A percentile compares a stretch with the other conserved stretches of the same genome.
Evolutionary conservation across 1,140 invertebrate species (phyloP).

Genomic region (Lucilia cuprina): DNA sequence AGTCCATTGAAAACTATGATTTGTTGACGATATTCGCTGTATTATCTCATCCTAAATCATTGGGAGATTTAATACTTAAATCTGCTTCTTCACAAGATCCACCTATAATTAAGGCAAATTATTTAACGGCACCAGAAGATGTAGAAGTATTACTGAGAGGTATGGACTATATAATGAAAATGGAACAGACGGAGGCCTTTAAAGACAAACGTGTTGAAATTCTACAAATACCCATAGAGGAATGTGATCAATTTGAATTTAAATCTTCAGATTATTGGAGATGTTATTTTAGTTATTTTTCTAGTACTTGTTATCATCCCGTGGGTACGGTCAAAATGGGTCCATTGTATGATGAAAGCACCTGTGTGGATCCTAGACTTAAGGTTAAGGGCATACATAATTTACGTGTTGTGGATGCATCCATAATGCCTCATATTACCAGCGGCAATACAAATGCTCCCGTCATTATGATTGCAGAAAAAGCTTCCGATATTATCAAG

Average conservation of each 20-base stretch:
- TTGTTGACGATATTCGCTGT: conserved; percentile 68
- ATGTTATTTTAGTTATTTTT: conserved; percentile 70
- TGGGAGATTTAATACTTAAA: conserved; percentile 71
- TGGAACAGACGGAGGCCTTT: conserved; percentile 69
- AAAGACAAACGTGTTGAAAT: conserved; percentile 67
- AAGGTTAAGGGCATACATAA: conserved; percentile 70
- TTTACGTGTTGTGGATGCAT: conserved; percentile 79
- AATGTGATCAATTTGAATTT: conserved; percentile 63
- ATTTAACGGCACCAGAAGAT: conserved; percentile 70
- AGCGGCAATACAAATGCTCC: conserved; percentile 79
- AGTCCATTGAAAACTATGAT: conserved; percentile 36
- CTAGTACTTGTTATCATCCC: conserved; percentile 72
- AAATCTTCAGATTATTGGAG: conserved; percentile 68
- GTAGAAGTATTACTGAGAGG: conserved; percentile 72
- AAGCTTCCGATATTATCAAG: conserved; percentile 75
- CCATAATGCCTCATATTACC: conserved; percentile 77
- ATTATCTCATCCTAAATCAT: conserved; percentile 75
- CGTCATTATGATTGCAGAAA: conserved; percentile 79
- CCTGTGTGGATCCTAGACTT: conserved; percentile 74
- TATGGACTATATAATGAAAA: conserved; percentile 69
- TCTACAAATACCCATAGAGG: conserved; percentile 67
- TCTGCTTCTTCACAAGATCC: conserved; percentile 73
- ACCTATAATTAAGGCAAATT: conserved; percentile 77
- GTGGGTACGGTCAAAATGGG: conserved; percentile 83
- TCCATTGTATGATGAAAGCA: conserved; percentile 64